A percentile compares a stretch with the other conserved stretches of the same genome.
Conservation (phyloP, 2,888 invertebrate species). For the Polyommatus iphigenia region DNA sequence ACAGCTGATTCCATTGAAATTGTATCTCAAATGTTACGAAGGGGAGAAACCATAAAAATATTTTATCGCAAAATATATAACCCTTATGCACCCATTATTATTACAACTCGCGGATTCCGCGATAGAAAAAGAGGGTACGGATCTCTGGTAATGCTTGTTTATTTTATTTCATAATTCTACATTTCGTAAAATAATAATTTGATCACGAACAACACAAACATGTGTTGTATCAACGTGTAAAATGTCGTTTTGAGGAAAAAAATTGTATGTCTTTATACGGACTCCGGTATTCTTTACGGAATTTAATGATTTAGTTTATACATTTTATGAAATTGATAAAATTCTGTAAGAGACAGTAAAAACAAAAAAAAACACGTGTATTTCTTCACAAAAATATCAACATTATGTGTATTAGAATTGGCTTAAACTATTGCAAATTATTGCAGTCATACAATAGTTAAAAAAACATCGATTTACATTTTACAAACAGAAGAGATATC, state of each 20-base stretch:
- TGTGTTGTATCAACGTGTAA: background rate
- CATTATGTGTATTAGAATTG: too few relatives aligned
- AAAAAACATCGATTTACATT: too few relatives aligned
- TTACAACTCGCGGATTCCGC: background rate
- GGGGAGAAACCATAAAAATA: slow-evolving; percentile 3
- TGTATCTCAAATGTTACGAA: background rate
- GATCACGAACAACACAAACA: background rate
- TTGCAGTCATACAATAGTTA: too few relatives aligned
- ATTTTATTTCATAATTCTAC: background rate
- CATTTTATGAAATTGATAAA: too few relatives aligned
- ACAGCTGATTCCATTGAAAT: background rate
- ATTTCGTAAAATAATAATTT: background rate
- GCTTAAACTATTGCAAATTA: too few relatives aligned
- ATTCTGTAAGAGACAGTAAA: too few relatives aligned
- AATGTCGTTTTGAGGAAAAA: background rate
- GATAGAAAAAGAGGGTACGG: background rate
- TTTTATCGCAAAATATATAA: background rate
- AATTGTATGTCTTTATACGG: background rate
- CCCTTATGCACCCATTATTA: slow-evolving; percentile 11
- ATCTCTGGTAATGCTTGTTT: background rate
- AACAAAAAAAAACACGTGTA: too few relatives aligned
- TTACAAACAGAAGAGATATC: too few relatives aligned
- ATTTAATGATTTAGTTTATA: too few relatives aligned
- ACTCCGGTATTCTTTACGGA: background rate
- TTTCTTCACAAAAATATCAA: too few relatives aligned